phyloP scores from a whole-genome alignment of 1,140 invertebrate species.

The Proctacanthus coquilletti region DNA sequence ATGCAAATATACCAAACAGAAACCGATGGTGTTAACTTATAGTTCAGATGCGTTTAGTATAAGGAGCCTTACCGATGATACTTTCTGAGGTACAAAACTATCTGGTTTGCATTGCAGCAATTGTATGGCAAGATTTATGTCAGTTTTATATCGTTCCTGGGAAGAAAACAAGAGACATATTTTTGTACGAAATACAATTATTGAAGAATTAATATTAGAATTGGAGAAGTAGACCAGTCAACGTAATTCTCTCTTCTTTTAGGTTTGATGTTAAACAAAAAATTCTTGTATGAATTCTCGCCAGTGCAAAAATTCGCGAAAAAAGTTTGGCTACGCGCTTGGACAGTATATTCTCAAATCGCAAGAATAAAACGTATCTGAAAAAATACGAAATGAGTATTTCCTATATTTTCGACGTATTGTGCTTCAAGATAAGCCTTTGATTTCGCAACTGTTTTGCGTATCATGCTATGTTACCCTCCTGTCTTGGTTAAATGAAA shows the following conservation, averaged over 20 bases:
- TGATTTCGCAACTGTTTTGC: not conserved
- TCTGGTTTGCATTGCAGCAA: slow-evolving; percentile 88
- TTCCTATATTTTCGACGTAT: not conserved
- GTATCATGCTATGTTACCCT: not conserved
- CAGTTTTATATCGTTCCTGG: slow-evolving; percentile 85
- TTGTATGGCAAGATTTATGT: slow-evolving; percentile 87
- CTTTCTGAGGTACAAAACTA: slow-evolving; percentile 84
- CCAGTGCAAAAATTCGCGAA: not conserved
- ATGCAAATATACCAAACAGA: not conserved
- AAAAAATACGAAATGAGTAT: not conserved
- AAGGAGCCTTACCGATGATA: slow-evolving; percentile 80
- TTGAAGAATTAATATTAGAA: too few relatives aligned
- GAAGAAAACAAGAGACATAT: slow-evolving; percentile 29
- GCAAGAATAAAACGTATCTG: not conserved
- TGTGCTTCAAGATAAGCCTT: too few relatives aligned
- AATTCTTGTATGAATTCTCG: too few relatives aligned
- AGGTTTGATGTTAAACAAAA: too few relatives aligned
- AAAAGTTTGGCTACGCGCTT: not conserved
- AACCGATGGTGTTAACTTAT: too few relatives aligned
- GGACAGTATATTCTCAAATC: not conserved
- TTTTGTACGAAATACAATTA: too few relatives aligned
- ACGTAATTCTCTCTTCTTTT: too few relatives aligned
- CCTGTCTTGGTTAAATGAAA: not conserved
- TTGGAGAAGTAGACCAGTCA: too few relatives aligned
- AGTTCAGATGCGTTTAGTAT: too few relatives aligned